Evolutionary conservation across 64 coral and sea anemone genomes (phyloP).

Genomic region (Trachythela sp.): DNA sequence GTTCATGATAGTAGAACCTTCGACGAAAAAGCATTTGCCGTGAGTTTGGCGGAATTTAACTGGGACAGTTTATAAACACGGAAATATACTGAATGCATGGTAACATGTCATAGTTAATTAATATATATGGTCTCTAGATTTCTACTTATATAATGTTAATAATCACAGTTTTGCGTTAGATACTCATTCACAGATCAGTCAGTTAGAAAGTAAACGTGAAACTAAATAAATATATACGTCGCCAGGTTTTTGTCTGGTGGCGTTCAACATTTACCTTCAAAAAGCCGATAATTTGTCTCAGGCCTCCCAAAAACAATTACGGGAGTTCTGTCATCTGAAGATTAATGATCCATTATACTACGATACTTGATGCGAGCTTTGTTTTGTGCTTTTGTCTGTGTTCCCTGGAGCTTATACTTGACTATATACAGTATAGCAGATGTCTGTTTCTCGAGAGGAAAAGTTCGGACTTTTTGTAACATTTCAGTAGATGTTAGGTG

Average conservation of each 20-base stretch:
- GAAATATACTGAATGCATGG: neutral
- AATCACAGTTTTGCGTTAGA: too few species aligned
- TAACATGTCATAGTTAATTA: too few species aligned
- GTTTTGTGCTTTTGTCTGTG: neutral
- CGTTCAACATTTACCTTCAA: neutral
- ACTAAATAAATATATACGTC: neutral
- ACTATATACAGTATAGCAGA: neutral
- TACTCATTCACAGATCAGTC: neutral
- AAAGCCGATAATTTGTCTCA: conserved; percentile 8
- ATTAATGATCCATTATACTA: neutral
- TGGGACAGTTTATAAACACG: neutral
- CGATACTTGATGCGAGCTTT: neutral
- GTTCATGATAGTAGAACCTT: neutral
- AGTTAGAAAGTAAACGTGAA: neutral
- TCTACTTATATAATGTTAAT: neutral
- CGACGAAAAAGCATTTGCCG: neutral
- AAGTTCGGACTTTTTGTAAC: too few species aligned
- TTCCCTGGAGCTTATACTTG: neutral
- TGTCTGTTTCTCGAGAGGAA: neutral
- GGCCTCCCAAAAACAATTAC: neutral
- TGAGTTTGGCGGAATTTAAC: neutral
- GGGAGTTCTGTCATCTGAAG: neutral
- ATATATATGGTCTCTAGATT: neutral
- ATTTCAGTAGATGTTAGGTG: too few species aligned
- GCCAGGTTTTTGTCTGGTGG: neutral